Evolutionary conservation across 1,140 invertebrate genomes (phyloP), one percentile per base, ranked within the genome.

Genomic region (Atopsyche davidsoni): DNA sequence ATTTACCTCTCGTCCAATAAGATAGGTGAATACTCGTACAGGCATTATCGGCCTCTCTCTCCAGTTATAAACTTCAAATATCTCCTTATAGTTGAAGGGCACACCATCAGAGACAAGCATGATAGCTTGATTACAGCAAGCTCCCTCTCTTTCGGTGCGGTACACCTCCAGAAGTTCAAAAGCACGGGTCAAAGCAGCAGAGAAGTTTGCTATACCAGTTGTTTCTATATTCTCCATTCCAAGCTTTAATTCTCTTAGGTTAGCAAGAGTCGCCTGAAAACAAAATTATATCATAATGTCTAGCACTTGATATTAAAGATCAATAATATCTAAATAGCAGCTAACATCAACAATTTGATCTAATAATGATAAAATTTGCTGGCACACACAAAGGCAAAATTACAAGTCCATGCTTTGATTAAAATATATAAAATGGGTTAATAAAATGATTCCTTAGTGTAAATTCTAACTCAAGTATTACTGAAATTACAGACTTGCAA

Each of bases 81-180:
- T 83, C 59, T 92, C 86, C 61, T 93, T 85, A 68, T 87, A 95
- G 62, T 88, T 91, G 59, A 92, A 89, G 11, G 96, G 93, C 16
- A 96, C 90, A 18, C 96, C 96, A 73, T 99, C 96, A 7, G 96
- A 97, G 55, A 99, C 86, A 38, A 99, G 69, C 95, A 99, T 98
- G 60, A 99, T 98, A 7, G 94, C 95, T 72, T 79, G 77, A 64
- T 79, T 79, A 65, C 82, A 85, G 51, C 72, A 72, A 16, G 82
- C 80, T n/a, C 81, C 81, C 18, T 77, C 73, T 36, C 68, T 72
- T 49, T 74, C 69, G 55, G 66, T 68, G 58, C 80, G 76, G 58
- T 78, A 79, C 11, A 72, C 66, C 64, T 80, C 79, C 25, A 97
- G 75, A 11, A 96, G 70, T 62, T 91, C 81, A 73, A 99, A 99